A percentile compares a stretch with the other conserved stretches of the same genome.
Conservation (phyloP, 2,113 vertebrate genomes). For the Taurulus bubalis region DNA sequence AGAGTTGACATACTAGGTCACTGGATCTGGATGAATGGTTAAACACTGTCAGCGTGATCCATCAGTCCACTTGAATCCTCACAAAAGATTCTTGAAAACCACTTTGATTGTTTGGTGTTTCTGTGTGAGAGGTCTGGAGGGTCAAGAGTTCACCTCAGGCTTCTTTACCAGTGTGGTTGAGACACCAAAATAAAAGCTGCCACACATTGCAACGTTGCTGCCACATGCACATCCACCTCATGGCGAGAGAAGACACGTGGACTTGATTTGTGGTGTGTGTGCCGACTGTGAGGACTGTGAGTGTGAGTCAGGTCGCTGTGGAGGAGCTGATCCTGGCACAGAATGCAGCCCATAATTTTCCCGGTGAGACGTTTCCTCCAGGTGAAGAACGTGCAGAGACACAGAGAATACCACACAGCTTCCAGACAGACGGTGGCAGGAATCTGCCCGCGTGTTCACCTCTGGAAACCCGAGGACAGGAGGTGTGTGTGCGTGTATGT, state of each 20-base stretch:
- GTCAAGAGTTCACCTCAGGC: background rate
- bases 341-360: constrained; percentile 11
- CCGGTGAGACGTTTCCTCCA: constrained; percentile 14
- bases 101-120: background rate
- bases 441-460: constrained; percentile 30
- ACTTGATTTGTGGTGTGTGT: background rate
- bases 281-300: background rate
- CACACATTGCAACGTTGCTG: background rate
- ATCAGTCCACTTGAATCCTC: background rate
- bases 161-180: background rate
- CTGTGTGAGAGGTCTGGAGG: constrained; percentile 6
- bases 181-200: background rate
- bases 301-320: background rate
- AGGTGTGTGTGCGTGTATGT: background rate
- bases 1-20: background rate
- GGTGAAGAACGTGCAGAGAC: constrained; percentile 63
- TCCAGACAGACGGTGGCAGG: constrained; percentile 23
- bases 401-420: constrained; percentile 46
- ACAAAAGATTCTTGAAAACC: background rate
- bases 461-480: constrained; percentile 2
- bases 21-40: constrained; percentile 7
- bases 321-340: constrained; percentile 11
- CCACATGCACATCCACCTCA: background rate
- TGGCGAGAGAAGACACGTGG: background rate
- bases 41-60: constrained; percentile 15